A percentile compares a stretch with the other conserved stretches of the same genome.
phyloP scores from a whole-genome alignment of 2,113 vertebrate genomes.

The Ceyx margarethae region DNA sequence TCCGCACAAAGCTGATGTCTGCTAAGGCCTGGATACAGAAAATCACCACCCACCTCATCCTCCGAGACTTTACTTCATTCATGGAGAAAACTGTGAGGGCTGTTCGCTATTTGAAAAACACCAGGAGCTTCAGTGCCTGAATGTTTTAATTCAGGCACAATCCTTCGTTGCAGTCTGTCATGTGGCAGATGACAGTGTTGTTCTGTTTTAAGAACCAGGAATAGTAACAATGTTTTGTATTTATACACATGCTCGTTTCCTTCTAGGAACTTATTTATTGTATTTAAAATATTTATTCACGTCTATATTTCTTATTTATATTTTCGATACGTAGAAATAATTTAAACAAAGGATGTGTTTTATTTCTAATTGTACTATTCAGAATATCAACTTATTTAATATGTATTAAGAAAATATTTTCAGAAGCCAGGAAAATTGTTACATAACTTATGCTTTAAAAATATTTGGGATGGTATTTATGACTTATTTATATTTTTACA shows the following conservation, averaged over 20 bases:
- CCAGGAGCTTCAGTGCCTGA: constrained; percentile 26
- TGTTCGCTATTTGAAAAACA: constrained; percentile 43
- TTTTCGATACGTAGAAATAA: constrained; percentile 43
- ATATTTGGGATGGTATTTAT: constrained; percentile 33
- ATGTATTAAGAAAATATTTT: background rate
- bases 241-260: constrained; percentile 42
- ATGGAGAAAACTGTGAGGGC: constrained; percentile 73
- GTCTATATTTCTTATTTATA: constrained; percentile 59
- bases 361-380: background rate
- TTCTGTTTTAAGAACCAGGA: constrained; percentile 77
- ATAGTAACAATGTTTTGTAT: constrained; percentile 48
- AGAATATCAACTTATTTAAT: constrained; percentile 26
- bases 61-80: constrained; percentile 75
- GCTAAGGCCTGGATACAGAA: constrained; percentile 68
- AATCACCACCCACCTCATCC: constrained; percentile 72
- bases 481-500: constrained; percentile 47
- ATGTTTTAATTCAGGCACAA: constrained; percentile 57
- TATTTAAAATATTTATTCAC: constrained; percentile 70
- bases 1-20: constrained; percentile 40
- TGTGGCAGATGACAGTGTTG: constrained; percentile 65
- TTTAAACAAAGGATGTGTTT: constrained; percentile 13
- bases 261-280: constrained; percentile 71
- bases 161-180: constrained; percentile 62
- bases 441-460: constrained; percentile 35
- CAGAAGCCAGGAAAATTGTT: background rate